These are phyloP conservation scores for Pimephales promelas DNA, from an alignment of 2,113 vertebrate genomes.

Conservation along the genomic window DNA sequence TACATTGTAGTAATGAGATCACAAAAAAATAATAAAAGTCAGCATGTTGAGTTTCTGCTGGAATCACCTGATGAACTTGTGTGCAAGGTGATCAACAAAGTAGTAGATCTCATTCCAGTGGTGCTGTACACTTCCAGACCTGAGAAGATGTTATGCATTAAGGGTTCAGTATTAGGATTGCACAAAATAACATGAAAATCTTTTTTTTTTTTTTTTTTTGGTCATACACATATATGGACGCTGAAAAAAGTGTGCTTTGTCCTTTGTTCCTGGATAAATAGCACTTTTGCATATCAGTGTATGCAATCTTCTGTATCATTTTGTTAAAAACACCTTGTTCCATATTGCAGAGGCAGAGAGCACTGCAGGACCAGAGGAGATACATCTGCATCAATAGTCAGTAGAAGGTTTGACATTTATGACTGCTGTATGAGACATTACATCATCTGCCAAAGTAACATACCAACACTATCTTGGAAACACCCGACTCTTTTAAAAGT, in stretches of 20 bases:
- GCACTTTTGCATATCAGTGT: no score
- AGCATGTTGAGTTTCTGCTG: background rate
- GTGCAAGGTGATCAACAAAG: constrained; percentile 93
- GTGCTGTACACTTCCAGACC: constrained; percentile 93
- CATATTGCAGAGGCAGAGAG: background rate
- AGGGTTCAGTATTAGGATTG: background rate
- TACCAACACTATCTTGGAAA: background rate
- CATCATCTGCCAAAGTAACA: background rate
- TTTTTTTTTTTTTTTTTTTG: no score
- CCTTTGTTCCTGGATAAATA: no score
- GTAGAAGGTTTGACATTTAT: background rate
- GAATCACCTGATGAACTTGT: constrained; percentile 91
- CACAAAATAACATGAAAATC: no score
- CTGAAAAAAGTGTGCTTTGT: no score
- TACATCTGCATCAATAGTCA: background rate
- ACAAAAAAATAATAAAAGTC: background rate
- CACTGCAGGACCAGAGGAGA: background rate
- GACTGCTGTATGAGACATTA: background rate
- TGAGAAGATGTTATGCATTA: constrained; percentile 58
- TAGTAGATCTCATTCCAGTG: constrained; percentile 98
- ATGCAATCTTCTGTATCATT: background rate
- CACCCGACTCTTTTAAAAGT: background rate
- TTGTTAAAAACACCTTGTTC: background rate
- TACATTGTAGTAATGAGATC: background rate
- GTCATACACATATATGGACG: no score